Evolutionary conservation across 2,888 invertebrate genomes (phyloP), one percentile per base, ranked within the genome.

Genomic region (Junonia oenone): DNA sequence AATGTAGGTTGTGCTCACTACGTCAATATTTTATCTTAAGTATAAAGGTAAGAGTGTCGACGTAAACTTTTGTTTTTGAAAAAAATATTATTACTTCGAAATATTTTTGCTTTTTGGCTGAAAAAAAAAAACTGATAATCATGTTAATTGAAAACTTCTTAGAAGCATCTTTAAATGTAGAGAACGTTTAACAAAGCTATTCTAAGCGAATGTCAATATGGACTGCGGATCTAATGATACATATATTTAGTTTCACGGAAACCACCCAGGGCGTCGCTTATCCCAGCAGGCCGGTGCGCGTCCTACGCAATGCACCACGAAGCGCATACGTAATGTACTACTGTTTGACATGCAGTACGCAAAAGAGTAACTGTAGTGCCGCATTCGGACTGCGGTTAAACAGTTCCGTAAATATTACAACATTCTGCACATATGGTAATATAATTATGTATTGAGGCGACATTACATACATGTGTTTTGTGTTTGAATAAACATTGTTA

Each of bases 201-300:
- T 17, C 19, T 2, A 40, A 40, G 11, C 19, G 19, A 17, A 40
- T 40, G 38, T 51, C 51, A 48, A 51, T 45, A 13, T 15, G 17
- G 8, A 22, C 22, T 43, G 43, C 43, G 13, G 22, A 43, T 13
- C 22, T 13, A 26, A 13, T n/a, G 43, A 43, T 43, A 43, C 22
- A n/a, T 43, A 56, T 52, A 56, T 47, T 26, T 26, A 19, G 38
- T 40, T 31, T 40, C 49, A 33, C 49, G 56, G 55, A 62, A 63
- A 70, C 86, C 87, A 83, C 85, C 86, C 85, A 86, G 71, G 73
- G 75, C 65, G 85, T 71, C 75, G 74, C 71, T 79, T 83, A 80
- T 81, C 77, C 76, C 69, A 72, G 75, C 79, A 79, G 77, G 80
- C 73, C 73, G 69, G 68, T 69, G 40, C 49, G 47, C 46, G 49